Conservation (phyloP, 2,888 invertebrate species). For the Polietes domitor region DNA sequence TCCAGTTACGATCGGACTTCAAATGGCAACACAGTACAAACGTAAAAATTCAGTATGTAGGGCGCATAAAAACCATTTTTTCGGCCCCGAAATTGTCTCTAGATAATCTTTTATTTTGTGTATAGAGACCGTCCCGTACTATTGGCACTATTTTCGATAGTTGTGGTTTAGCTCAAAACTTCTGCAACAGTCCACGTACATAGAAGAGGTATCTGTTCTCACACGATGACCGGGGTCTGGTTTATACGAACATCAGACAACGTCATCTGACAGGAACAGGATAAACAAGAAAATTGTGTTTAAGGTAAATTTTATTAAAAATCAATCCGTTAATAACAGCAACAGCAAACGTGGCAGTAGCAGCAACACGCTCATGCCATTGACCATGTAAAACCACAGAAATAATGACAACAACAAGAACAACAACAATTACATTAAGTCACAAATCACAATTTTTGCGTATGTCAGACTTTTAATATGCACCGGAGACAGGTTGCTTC, state of each 20-base stretch:
- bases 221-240: not conserved
- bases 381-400: slow-evolving; percentile 52
- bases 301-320: slow-evolving; percentile 77
- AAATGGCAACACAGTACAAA: no score
- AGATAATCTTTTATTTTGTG: no score
- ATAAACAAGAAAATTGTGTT: slow-evolving; percentile 75
- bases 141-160: no score
- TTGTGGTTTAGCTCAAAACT: no score
- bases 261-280: slow-evolving; percentile 42
- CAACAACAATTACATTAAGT: slow-evolving; percentile 74
- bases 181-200: no score
- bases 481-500: slow-evolving; percentile 72
- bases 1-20: no score
- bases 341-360: not conserved
- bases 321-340: slow-evolving; percentile 73
- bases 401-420: not conserved
- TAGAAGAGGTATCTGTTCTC: not conserved
- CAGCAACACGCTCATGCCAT: slow-evolving; percentile 62
- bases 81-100: no score
- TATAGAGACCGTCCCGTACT: no score
- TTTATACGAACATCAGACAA: not conserved
- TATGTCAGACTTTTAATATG: slow-evolving; percentile 67
- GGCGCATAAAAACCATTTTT: no score
- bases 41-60: no score
- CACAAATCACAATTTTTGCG: slow-evolving; percentile 78